Conservation (phyloP, 2,797 vertebrate species). For the Argyrosomus regius region DNA sequence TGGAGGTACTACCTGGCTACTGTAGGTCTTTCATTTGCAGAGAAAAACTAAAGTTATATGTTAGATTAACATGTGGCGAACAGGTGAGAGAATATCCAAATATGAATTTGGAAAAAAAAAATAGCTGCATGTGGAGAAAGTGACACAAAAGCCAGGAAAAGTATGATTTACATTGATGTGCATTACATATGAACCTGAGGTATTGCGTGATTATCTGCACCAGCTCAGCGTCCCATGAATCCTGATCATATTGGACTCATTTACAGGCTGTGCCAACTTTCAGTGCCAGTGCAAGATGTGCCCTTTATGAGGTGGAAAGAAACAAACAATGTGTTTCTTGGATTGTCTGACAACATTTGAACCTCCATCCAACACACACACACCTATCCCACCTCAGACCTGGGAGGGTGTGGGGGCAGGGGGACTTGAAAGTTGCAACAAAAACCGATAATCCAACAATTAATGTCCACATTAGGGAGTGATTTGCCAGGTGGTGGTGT, state of each 20-base stretch:
- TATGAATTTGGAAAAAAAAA: not conserved
- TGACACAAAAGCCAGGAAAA: not conserved
- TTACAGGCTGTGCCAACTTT: too few relatives aligned
- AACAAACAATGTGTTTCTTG: not conserved
- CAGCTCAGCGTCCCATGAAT: not conserved
- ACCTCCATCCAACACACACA: too few relatives aligned
- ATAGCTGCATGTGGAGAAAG: not conserved
- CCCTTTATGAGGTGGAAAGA: not conserved
- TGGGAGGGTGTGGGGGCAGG: not conserved
- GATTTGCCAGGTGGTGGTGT: not conserved
- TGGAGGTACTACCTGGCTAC: conserved; percentile 5
- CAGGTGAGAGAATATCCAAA: not conserved
- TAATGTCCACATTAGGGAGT: not conserved
- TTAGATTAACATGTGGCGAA: not conserved
- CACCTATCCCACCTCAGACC: not conserved
- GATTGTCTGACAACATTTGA: too few relatives aligned
- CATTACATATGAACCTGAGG: not conserved
- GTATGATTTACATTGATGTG: not conserved
- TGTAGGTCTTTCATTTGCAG: not conserved
- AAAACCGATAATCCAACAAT: not conserved
- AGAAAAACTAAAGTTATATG: not conserved
- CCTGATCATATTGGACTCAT: not conserved
- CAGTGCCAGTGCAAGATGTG: not conserved
- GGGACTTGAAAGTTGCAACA: not conserved
- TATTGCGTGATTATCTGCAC: not conserved